Percentiles rank a stretch among this genome's conserved stretches.
phyloP scores from a whole-genome alignment of 1,140 invertebrate species.

The Zeugodacus cucurbitae region DNA sequence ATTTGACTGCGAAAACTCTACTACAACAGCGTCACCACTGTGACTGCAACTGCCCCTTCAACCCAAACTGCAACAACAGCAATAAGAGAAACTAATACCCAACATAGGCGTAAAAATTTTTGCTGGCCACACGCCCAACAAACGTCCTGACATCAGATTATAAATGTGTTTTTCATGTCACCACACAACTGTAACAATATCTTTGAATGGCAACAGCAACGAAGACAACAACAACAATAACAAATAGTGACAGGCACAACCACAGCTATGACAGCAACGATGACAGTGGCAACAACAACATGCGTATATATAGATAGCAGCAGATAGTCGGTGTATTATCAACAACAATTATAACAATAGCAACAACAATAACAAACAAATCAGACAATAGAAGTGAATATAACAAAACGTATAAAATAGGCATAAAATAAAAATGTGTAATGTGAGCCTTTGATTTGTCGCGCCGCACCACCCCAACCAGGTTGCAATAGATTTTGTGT shows the following conservation, averaged over 20 bases:
- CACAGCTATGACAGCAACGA: constrained; percentile 21
- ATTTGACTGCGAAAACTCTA: not conserved
- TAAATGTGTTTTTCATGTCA: constrained; percentile 38
- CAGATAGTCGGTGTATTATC: not conserved
- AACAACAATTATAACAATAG: not conserved
- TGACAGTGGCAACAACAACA: constrained; percentile 10
- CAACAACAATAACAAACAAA: not conserved
- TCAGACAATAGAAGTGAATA: constrained; percentile 27
- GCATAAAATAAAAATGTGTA: constrained; percentile 36
- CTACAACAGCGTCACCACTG: not conserved
- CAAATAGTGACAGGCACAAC: constrained; percentile 22
- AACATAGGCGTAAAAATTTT: not conserved
- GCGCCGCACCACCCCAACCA: not conserved
- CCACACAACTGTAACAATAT: constrained; percentile 34
- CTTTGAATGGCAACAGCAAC: constrained; percentile 7
- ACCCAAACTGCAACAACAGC: no score
- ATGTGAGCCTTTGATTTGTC: constrained; percentile 40
- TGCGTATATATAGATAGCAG: not conserved
- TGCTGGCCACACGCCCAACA: not conserved
- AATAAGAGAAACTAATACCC: not conserved
- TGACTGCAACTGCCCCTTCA: not conserved
- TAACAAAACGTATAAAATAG: constrained; percentile 14
- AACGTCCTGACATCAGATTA: constrained; percentile 27
- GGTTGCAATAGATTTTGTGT: no score
- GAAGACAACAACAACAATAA: not conserved